Percentiles rank a stretch among this genome's conserved stretches.
Evolutionary conservation across 1,140 invertebrate species (phyloP).

Genomic region (Neomicropteryx cornuta): DNA sequence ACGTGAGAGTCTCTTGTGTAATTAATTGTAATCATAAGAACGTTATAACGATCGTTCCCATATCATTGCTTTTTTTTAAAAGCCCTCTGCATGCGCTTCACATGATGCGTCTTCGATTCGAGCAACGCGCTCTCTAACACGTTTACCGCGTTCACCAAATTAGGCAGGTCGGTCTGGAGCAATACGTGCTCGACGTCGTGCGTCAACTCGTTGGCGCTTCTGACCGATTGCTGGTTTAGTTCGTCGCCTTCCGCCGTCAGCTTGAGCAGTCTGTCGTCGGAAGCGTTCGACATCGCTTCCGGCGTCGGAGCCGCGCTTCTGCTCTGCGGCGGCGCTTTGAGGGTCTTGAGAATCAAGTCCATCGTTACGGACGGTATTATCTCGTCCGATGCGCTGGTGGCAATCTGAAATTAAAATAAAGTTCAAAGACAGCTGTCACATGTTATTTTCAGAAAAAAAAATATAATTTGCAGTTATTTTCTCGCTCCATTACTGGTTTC

Average conservation of each 20-base stretch:
- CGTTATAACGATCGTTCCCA: too few species aligned
- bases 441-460: too few species aligned
- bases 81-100: conserved; percentile 33
- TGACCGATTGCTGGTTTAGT: conserved; percentile 20
- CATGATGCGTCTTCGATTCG: conserved; percentile 37
- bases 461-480: too few species aligned
- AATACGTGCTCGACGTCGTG: conserved; percentile 27
- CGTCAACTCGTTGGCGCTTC: conserved; percentile 28
- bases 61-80: conserved; percentile 24
- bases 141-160: conserved; percentile 31
- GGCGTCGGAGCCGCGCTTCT: conserved; percentile 11
- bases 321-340: conserved; percentile 21
- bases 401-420: too few species aligned
- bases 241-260: conserved; percentile 9
- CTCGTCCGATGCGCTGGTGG: too few species aligned
- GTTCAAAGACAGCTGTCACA: too few species aligned
- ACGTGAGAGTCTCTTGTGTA: background rate
- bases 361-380: conserved; percentile 26
- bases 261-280: background rate
- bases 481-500: too few species aligned
- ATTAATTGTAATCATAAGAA: too few species aligned
- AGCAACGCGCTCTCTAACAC: conserved; percentile 32
- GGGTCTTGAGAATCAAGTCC: conserved; percentile 26
- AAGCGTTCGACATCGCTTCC: background rate
- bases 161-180: conserved; percentile 32